Evolutionary conservation across 2,888 invertebrate genomes (phyloP), one percentile per base, ranked within the genome.

Genomic region (Tipula confusa): DNA sequence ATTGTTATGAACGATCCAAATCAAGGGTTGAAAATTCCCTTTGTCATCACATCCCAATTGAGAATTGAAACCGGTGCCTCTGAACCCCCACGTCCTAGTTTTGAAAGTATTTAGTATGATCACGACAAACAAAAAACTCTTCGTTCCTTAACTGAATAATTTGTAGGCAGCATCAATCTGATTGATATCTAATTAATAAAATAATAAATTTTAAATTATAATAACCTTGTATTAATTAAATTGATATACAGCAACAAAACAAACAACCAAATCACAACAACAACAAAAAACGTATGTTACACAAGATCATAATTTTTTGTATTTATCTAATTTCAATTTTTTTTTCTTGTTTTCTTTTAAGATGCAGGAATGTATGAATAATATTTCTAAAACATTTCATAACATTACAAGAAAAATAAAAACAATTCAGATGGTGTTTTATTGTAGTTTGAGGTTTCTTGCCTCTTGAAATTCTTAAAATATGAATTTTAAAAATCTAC

Each of bases 141-240:
- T n/a, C n/a, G n/a, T 36, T 36, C 36, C 9, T 11, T 9, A 36
- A 36, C 5, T 31, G 31, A n/a, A 43, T 43, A 3, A 64, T 64
- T 64, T 64, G 64, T 64, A 64, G 64, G 64, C 64, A 24, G 64
- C 64, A 64, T 64, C 64, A 64, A 24, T 24, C 64, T 64, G 64
- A 64, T 64, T 64, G 64, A 64, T 24, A 64, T 64, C 18, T 24
- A 64, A 64, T 64, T 64, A 64, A 64, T 64, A 64, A 64, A 64
- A 24, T 9, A 64, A 64, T 64, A 64, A 64, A 24, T 64, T 64
- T n/a, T 9, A 7, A 64, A 64, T 64, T 64, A 64, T 24, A n/a
- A n/a, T n/a, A 64, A 64, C 64, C 64, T 64, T 64, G 64, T 64
- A 64, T 64, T 64, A 64, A 64, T 64, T 64, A 64, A 64, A 64